A percentile compares a stretch with the other conserved stretches of the same genome.
These are phyloP conservation scores for Lucilia cuprina DNA, from an alignment of 1,140 invertebrate genomes.

Conservation along the genomic window DNA sequence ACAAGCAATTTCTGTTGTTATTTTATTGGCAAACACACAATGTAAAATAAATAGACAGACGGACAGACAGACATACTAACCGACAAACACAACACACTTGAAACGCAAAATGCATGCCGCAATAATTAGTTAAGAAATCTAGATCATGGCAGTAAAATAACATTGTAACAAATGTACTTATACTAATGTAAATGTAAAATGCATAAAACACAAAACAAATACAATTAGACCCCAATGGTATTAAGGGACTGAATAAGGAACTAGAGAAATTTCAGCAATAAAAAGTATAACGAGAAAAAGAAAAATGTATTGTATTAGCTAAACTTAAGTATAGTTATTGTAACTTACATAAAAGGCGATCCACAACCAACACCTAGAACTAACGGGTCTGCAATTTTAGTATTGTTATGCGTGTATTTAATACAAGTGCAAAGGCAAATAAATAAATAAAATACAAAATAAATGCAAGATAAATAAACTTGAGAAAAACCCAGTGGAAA, in stretches of 20 bases:
- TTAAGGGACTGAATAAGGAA: too few species aligned
- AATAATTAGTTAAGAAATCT: conserved; percentile 18
- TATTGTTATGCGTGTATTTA: too few species aligned
- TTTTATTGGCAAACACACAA: background rate
- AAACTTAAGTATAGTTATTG: too few species aligned
- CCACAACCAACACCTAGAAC: too few species aligned
- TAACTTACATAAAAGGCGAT: too few species aligned
- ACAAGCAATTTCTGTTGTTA: background rate
- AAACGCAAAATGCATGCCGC: conserved; percentile 9
- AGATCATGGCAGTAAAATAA: conserved; percentile 12
- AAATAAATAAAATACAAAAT: background rate
- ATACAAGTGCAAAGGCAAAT: background rate
- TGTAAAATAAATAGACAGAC: background rate
- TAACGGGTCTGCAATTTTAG: too few species aligned
- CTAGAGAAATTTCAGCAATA: too few species aligned
- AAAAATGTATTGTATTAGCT: too few species aligned
- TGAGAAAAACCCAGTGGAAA: background rate
- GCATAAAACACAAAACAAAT: too few species aligned
- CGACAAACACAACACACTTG: conserved; percentile 10
- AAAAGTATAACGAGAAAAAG: too few species aligned
- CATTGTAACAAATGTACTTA: conserved; percentile 7
- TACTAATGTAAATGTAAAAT: background rate
- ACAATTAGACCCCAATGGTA: too few species aligned
- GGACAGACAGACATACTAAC: background rate
- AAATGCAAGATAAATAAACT: background rate